phyloP scores from a whole-genome alignment of 2,888 invertebrate genomes.

The Trachelus stipa region DNA sequence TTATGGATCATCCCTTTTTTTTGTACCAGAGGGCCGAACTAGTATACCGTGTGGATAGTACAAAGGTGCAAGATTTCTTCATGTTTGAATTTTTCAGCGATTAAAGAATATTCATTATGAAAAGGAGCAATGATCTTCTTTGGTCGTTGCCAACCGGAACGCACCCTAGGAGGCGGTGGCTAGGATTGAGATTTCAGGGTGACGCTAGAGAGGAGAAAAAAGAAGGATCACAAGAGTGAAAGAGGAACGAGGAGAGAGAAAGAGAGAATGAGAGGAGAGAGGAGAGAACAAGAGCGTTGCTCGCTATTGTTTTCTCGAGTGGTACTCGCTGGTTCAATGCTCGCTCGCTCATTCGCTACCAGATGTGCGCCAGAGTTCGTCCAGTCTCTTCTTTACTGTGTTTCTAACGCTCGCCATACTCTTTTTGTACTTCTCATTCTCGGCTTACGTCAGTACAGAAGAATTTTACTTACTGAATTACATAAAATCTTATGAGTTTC shows the following conservation, averaged over 20 bases:
- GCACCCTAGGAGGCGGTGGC: conserved; percentile 15
- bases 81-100: not conserved
- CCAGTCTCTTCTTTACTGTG: conserved; percentile 16
- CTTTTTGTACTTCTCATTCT: conserved; percentile 28
- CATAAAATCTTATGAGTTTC: no score
- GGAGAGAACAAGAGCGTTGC: conserved; percentile 50
- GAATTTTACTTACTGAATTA: no score
- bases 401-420: conserved; percentile 34
- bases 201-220: conserved; percentile 48
- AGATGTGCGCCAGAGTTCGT: conserved; percentile 57
- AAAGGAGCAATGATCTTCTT: not conserved
- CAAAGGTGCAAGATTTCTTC: not conserved
- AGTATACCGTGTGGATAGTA: not conserved
- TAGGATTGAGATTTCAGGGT: conserved; percentile 59
- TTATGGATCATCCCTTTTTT: conserved; percentile 15
- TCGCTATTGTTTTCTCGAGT: conserved; percentile 66
- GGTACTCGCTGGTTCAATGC: conserved; percentile 66
- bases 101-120: not conserved
- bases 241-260: conserved; percentile 30
- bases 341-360: conserved; percentile 58
- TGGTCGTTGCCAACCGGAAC: not conserved
- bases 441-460: not conserved
- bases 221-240: conserved; percentile 9
- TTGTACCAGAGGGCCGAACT: not conserved
- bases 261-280: conserved; percentile 25